Percentiles rank a stretch among this genome's conserved stretches.
Conservation (phyloP, 53 echinoderm and acorn worm genomes). For the Crossaster papposus region DNA sequence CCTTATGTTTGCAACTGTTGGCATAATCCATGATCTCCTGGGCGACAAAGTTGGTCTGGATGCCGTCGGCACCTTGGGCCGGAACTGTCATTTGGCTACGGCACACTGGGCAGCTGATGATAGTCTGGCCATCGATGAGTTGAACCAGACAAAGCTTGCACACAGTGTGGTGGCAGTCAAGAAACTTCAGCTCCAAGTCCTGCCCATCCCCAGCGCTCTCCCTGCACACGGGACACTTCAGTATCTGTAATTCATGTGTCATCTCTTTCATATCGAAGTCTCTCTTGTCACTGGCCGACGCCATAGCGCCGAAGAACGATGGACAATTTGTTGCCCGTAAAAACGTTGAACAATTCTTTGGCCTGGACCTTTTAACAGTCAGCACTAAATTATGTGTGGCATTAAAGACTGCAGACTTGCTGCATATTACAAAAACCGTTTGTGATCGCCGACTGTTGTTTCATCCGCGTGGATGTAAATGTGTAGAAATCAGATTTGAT, state of each 20-base stretch:
- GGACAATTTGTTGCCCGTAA: background rate
- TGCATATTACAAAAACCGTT: too few species aligned
- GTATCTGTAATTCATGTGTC: conserved; percentile 22
- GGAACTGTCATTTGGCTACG: conserved; percentile 28
- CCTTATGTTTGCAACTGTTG: conserved; percentile 5
- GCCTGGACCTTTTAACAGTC: background rate
- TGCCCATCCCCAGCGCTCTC: background rate
- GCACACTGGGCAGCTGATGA: conserved; percentile 29
- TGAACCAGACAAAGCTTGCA: conserved; percentile 2
- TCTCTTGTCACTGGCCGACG: conserved; percentile 11
- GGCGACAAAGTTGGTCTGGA: conserved; percentile 42
- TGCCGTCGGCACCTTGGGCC: conserved; percentile 7
- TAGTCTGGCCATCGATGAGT: background rate
- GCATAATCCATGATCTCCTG: conserved; percentile 32
- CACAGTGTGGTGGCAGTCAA: conserved; percentile 41
- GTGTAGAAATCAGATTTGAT: too few species aligned
- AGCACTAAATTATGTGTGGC: background rate
- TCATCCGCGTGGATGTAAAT: too few species aligned
- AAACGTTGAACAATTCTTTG: background rate
- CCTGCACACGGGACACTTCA: conserved; percentile 33
- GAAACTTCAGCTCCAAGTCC: conserved; percentile 3
- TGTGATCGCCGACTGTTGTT: too few species aligned
- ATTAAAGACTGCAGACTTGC: too few species aligned
- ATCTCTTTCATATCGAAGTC: conserved; percentile 22
- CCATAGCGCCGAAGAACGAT: background rate